These are phyloP conservation scores for Planiliza haematocheilus DNA, from an alignment of 2,113 vertebrate species.

Conservation along the genomic window DNA sequence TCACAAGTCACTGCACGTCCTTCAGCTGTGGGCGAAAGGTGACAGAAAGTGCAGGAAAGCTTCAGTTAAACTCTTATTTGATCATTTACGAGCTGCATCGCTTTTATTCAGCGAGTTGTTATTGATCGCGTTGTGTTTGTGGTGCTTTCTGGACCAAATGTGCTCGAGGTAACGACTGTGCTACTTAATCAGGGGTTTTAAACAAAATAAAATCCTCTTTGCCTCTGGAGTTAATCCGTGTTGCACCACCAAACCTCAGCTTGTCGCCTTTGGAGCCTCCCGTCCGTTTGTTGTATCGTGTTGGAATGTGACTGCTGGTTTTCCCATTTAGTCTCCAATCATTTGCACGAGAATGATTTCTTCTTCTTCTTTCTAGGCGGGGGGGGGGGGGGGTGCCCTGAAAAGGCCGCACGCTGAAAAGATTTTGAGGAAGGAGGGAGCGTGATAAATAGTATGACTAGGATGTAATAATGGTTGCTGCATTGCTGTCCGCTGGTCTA, in stretches of 20 bases:
- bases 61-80: too few species aligned
- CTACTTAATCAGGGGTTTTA: slow-evolving; percentile 25
- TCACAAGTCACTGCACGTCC: not conserved
- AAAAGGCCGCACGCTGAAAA: slow-evolving; percentile 57
- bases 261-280: slow-evolving; percentile 42
- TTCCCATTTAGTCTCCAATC: slow-evolving; percentile 47
- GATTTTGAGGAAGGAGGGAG: slow-evolving; percentile 30
- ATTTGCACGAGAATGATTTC: slow-evolving; percentile 75
- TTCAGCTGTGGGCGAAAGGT: not conserved
- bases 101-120: too few species aligned
- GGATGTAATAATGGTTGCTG: slow-evolving; percentile 81
- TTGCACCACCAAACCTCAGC: slow-evolving; percentile 37
- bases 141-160: not conserved
- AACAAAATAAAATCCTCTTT: slow-evolving; percentile 45
- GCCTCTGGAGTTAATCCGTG: slow-evolving; percentile 53
- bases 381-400: slow-evolving; percentile 46
- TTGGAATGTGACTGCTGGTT: slow-evolving; percentile 65
- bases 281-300: slow-evolving; percentile 46
- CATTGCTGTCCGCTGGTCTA: slow-evolving; percentile 84
- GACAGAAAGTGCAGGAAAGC: not conserved
- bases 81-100: too few species aligned
- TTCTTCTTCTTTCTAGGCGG: too few species aligned
- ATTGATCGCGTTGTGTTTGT: too few species aligned
- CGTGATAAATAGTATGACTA: slow-evolving; percentile 78
- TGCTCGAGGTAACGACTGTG: not conserved